Conservation (phyloP, 2,888 invertebrate genomes). For the Cephus spinipes region DNA sequence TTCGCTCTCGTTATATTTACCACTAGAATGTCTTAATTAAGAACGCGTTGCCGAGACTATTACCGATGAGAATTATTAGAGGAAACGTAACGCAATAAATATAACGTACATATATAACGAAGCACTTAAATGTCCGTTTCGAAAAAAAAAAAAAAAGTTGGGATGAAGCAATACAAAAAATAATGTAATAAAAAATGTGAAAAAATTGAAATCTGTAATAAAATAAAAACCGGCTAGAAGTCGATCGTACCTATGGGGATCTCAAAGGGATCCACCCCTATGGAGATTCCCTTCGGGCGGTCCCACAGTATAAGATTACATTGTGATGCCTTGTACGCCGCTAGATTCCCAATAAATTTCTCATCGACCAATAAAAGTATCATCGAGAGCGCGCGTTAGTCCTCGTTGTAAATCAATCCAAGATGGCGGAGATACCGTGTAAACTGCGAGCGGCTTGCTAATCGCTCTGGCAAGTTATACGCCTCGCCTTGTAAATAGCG, state of each 20-base stretch:
- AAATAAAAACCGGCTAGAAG: constrained; percentile 12
- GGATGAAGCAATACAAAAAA: background rate
- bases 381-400: constrained; percentile 41
- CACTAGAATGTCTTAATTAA: constrained; percentile 50
- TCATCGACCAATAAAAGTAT: constrained; percentile 52
- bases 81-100: background rate
- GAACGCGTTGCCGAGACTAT: constrained; percentile 27
- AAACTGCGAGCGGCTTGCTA: constrained; percentile 42
- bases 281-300: background rate
- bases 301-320: constrained; percentile 43
- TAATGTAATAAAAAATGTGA: background rate
- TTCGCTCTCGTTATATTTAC: constrained; percentile 6
- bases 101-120: background rate
- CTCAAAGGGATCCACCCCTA: background rate
- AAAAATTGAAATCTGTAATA: constrained; percentile 12
- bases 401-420: constrained; percentile 58
- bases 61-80: background rate
- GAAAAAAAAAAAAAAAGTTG: too few relatives aligned
- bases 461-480: constrained; percentile 54
- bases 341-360: constrained; percentile 55
- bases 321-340: constrained; percentile 46
- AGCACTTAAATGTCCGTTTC: background rate
- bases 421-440: constrained; percentile 54
- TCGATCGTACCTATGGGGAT: background rate
- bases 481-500: constrained; percentile 46